Evolutionary conservation across 2,797 vertebrate species (phyloP), one percentile per base, ranked within the genome.

Genomic region (Linurgus olivaceus): DNA sequence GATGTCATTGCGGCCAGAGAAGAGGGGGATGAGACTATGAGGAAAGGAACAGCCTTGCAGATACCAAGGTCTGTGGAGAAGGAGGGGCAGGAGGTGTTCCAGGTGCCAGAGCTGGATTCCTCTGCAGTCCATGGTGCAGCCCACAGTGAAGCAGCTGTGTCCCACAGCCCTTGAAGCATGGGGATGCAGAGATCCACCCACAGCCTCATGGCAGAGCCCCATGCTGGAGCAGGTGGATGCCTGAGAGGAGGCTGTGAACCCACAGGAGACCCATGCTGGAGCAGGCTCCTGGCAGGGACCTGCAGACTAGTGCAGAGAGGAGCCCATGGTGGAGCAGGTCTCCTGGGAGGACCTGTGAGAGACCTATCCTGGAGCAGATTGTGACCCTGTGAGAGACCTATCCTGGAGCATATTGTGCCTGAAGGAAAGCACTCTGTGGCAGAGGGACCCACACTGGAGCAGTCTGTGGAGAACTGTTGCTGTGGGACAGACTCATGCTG

Each of bases 101-200:
- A 58, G 29, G 33, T 11, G 14, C 17, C 8, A 11, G 10, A 81
- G 17, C 6, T 42, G 17, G 29, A 40, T 35, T 61, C 7, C 18
- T 3, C 26, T 61, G 54, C 31, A 88, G 68, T 2, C 47, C 3
- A 7, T 7, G 19, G n/a, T 21, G 45, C 50, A 57, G n/a, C 15
- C 54, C 54, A 11, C 11, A 33, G 55, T 58, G 37, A 5, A 2
- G 33, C 14, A 59, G 40, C 65, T 50, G 50, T 13, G 18, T 3
- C 26, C 31, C 37, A 45, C 26, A 11, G 57, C 26, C 73, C 63
- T 0, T 2, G 5, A 6, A 15, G 5, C 50, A 63, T 0, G 0
- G 42, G 26, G 5, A 35, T 17, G 12, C 23, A 57, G 35, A 52
- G 21, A 47, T 35, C 47, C 68, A 26, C 3, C 17, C 4, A 0